These are phyloP conservation scores for Euschistus heros DNA, from an alignment of 1,140 invertebrate species.

Conservation along the genomic window DNA sequence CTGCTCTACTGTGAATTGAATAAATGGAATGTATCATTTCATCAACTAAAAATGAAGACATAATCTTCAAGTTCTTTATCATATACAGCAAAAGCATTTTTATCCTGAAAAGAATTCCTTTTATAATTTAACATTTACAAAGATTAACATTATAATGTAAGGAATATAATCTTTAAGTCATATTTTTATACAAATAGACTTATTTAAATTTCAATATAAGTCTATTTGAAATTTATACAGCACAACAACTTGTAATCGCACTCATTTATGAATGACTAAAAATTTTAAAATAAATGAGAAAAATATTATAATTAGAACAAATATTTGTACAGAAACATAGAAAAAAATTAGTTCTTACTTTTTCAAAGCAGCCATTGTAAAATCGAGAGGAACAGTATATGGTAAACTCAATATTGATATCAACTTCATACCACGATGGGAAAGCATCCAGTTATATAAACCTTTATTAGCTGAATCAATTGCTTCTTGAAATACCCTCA, in stretches of 20 bases:
- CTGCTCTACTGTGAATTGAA: slow-evolving; percentile 37
- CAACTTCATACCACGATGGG: slow-evolving; percentile 65
- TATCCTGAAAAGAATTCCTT: slow-evolving; percentile 24
- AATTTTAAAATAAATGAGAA: no score
- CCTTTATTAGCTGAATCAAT: slow-evolving; percentile 85
- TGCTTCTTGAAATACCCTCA: slow-evolving; percentile 80
- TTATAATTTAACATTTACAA: no score
- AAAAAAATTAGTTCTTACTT: slow-evolving; percentile 52
- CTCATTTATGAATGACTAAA: no score
- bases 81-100: slow-evolving; percentile 24
- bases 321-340: no score
- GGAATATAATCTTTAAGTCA: no score
- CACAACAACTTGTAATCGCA: no score
- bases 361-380: slow-evolving; percentile 67
- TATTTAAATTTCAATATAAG: no score
- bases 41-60: slow-evolving; percentile 45
- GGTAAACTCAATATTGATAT: slow-evolving; percentile 69
- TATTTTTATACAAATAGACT: no score
- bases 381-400: slow-evolving; percentile 73
- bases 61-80: slow-evolving; percentile 31
- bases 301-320: no score
- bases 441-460: slow-evolving; percentile 79
- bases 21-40: slow-evolving; percentile 37
- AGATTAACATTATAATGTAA: no score
- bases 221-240: no score